Base-by-base conservation (phyloP, 2,888 invertebrate species). In the Cataglyphis albicans region DNA sequence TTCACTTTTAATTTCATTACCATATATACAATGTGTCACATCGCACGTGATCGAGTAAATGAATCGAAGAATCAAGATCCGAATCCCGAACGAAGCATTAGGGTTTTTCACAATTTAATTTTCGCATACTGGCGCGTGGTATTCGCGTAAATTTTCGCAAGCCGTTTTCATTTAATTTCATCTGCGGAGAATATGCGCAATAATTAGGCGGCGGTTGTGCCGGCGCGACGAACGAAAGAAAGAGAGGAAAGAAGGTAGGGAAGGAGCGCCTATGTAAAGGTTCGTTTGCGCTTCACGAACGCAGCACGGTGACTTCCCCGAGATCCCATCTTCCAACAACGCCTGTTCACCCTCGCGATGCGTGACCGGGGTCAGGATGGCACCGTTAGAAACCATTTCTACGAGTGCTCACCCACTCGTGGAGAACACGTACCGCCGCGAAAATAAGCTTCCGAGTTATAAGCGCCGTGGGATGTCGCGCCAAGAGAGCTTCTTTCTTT, bases 291-390 rank as follows among this genome's bases (percentile, higher is more conserved):
- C 81, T 82, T 89, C 82, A 81, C 88, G 86, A 84, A 25, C 80
- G 76, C 48, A 52, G 48, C 1, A 67, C 65, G 52, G 64, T 38
- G 65, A 64, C 41, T 64, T 48, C 2, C 84, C 81, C 64, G 88
- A 88, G 90, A 89, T 88, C 86, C 85, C 87, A 90, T 90, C 89
- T 86, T 76, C 84, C 84, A 87, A 84, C 87, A 84, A 88, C 59
- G 81, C 38, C 81, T 41, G 25, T 70, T 64, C 52, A 29, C 72
- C 64, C 48, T 63, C 70, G 52, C 86, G 90, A 91, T 89, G 92
- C 92, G 92, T 92, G 92, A 93, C 92, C 90, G 84, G 93, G 90
- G 90, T 91, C 90, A 90, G 89, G 89, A 93, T 91, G 90, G 89
- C 90, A 91, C 91, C 91, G 91, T 92, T 92, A 91, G 90, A 86